A percentile compares a stretch with the other conserved stretches of the same genome.
Evolutionary conservation across 2,888 invertebrate species (phyloP).

Genomic region (Drepana falcataria): DNA sequence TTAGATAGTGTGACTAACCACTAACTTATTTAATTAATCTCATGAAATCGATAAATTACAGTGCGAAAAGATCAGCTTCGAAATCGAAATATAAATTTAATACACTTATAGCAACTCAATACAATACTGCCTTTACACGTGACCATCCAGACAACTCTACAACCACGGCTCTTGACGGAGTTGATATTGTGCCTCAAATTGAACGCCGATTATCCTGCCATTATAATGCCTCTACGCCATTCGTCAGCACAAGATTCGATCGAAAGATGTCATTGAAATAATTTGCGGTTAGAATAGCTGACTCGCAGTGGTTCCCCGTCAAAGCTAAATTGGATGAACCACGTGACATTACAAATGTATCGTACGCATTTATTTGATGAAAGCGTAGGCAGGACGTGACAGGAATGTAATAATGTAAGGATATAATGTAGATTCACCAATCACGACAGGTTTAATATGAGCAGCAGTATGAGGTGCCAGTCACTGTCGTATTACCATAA

Average conservation of each 20-base stretch:
- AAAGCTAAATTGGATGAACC: constrained; percentile 59
- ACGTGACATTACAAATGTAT: constrained; percentile 56
- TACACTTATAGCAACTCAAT: too few relatives aligned
- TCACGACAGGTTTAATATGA: constrained; percentile 56
- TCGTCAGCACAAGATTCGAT: constrained; percentile 12
- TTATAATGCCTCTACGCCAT: neutral
- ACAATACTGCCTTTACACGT: too few relatives aligned
- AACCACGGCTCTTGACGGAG: too few relatives aligned
- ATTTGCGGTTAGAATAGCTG: constrained; percentile 39
- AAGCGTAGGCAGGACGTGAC: constrained; percentile 58
- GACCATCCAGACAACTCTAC: too few relatives aligned
- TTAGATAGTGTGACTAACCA: too few relatives aligned
- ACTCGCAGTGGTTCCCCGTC: constrained; percentile 48
- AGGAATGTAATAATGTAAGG: constrained; percentile 64
- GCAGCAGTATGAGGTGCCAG: constrained; percentile 28
- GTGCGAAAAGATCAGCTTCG: too few relatives aligned
- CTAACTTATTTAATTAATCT: too few relatives aligned
- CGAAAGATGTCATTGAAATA: constrained; percentile 24
- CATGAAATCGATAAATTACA: too few relatives aligned
- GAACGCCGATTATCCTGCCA: neutral
- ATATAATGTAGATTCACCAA: constrained; percentile 50
- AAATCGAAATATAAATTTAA: too few relatives aligned
- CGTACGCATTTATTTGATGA: constrained; percentile 64
- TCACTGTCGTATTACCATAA: neutral
- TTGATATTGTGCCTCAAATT: neutral